Base-by-base conservation (phyloP, 2,888 invertebrate species). In the Harmothoe impar region DNA sequence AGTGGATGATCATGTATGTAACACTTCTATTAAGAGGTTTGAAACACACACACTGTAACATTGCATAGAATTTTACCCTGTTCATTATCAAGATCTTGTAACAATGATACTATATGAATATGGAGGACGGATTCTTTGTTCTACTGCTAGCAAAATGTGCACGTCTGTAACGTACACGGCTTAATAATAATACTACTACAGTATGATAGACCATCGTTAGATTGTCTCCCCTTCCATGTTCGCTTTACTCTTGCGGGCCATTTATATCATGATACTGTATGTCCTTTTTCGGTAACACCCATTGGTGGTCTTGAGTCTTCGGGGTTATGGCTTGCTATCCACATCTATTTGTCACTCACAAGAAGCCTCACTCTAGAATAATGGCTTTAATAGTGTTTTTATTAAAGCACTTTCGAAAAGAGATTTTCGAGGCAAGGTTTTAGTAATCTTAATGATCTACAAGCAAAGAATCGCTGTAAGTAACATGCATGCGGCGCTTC, bases 211-310 rank as follows among this genome's bases (percentile, higher is more conserved):
- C 81, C 29, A 86, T 31, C 56, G 29, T 86, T 86, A 86, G 86
- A 86, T 54, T 54, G 86, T 86, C 86, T 54, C 52, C 84, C 86
- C 86, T 20, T 31, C 86, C 52, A 52, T 25, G 29, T 56, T 86
- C 54, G 86, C 86, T 86, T 54, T 86, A 54, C 25, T 86, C 43
- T 56, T 86, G 56, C 33, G 86, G 86, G 86, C 29, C 86, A 86
- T 86, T 86, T 84, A 84, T 43, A 43, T 29, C 31, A 77, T 43
- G 51, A 84, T 84, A 23, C 52, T 31, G 56, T 86, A 86, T 86
- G 52, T 86, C 86, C 86, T 54, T 86, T 86, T 86, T 86, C 86
- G 86, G 31, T 86, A 86, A 54, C 86, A 54, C 86, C 86, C 86
- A 86, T 23, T 54, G 86, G 86, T 56, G 56, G 86, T 81, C 35